A percentile compares a stretch with the other conserved stretches of the same genome.
phyloP scores from a whole-genome alignment of 30 jellyfish, hydroid and myxozoan species.

The Aurelia sp. region DNA sequence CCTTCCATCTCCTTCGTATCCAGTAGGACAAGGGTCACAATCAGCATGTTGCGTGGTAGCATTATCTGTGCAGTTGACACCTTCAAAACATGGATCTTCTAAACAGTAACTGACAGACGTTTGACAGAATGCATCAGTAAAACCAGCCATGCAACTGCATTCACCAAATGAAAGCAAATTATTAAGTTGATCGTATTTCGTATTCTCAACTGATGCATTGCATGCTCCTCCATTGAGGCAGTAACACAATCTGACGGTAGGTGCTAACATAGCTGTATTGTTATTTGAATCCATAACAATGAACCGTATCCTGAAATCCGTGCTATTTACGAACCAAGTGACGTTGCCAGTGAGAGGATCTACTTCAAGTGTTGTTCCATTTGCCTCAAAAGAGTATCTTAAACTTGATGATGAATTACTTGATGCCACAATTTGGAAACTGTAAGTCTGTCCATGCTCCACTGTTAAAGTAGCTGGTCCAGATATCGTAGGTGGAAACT shows the following conservation, averaged over 20 bases:
- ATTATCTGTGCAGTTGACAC: slow-evolving; percentile 64
- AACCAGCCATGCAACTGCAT: slow-evolving; percentile 59
- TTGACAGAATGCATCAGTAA: slow-evolving; percentile 64
- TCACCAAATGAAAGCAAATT: slow-evolving; percentile 22
- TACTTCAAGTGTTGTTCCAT: slow-evolving; percentile 50
- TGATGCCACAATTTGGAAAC: slow-evolving; percentile 53
- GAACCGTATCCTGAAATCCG: slow-evolving; percentile 28
- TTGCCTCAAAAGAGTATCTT: slow-evolving; percentile 31
- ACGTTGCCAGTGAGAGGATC: slow-evolving; percentile 46
- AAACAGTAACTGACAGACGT: slow-evolving; percentile 23
- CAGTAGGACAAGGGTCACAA: slow-evolving; percentile 74
- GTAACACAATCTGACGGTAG: slow-evolving; percentile 53
- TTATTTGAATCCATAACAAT: slow-evolving; percentile 27
- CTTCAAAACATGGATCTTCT: slow-evolving; percentile 62
- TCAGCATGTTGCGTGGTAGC: slow-evolving; percentile 2
- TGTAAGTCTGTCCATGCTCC: slow-evolving; percentile 12
- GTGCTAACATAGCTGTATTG: slow-evolving; percentile 44
- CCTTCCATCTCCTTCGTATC: slow-evolving; percentile 71
- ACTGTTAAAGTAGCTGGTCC: slow-evolving; percentile 63
- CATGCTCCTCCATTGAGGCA: slow-evolving; percentile 76
- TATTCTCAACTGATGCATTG: slow-evolving; percentile 7
- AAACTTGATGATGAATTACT: slow-evolving; percentile 14
- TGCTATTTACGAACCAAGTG: slow-evolving; percentile 48
- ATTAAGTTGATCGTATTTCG: not conserved
- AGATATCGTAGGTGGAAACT: slow-evolving; percentile 53